These are phyloP conservation scores for Periphyllus acericola DNA, from an alignment of 2,888 invertebrate genomes.

Conservation along the genomic window DNA sequence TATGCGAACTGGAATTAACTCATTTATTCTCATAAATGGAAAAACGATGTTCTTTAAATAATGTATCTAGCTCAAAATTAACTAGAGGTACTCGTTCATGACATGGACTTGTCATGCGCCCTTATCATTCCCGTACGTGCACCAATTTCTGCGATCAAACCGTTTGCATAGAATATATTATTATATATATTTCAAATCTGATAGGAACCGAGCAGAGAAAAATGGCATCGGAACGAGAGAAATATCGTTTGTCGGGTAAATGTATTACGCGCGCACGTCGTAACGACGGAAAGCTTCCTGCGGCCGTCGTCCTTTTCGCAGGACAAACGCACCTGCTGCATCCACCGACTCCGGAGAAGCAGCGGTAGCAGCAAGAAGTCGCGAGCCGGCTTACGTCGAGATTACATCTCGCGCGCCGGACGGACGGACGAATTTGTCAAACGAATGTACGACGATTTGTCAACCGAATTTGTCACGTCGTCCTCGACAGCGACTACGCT, in stretches of 20 bases:
- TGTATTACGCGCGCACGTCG: not conserved
- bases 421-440: slow-evolving; percentile 44
- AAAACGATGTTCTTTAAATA: too few species aligned
- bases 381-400: slow-evolving; percentile 40
- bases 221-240: not conserved
- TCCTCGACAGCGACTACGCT: not conserved
- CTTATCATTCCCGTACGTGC: too few species aligned
- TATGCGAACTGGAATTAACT: too few species aligned
- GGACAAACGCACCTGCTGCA: slow-evolving; percentile 42
- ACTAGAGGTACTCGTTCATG: too few species aligned
- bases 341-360: not conserved
- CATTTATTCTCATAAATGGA: too few species aligned
- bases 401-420: slow-evolving; percentile 27
- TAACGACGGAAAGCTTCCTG: not conserved
- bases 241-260: not conserved
- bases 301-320: not conserved
- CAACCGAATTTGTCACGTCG: slow-evolving; percentile 43
- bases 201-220: too few species aligned
- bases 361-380: slow-evolving; percentile 19
- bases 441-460: slow-evolving; percentile 43
- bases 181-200: too few species aligned
- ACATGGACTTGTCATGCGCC: too few species aligned
- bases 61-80: too few species aligned
- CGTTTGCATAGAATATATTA: too few species aligned
- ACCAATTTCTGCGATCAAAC: too few species aligned